Percentiles rank a stretch among this genome's conserved stretches.
Conservation (phyloP, 2,888 invertebrate species). For the Nysson spinosus region DNA sequence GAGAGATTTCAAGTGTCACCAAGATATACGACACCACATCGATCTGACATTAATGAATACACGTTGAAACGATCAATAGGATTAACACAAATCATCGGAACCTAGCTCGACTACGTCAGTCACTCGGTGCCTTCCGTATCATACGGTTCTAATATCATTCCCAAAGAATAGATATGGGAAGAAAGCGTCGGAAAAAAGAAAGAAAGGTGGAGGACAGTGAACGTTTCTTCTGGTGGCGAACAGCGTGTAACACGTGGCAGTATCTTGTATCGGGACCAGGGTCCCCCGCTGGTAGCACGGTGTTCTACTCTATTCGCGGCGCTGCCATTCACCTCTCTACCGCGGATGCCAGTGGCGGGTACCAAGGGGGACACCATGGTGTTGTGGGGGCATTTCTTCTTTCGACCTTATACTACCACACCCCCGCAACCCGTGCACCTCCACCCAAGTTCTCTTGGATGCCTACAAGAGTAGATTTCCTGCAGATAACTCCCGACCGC, state of each 20-base stretch:
- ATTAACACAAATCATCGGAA: no score
- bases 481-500: slow-evolving; percentile 72
- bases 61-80: no score
- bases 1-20: no score
- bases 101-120: no score
- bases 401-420: slow-evolving; percentile 22
- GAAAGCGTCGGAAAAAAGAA: slow-evolving; percentile 26
- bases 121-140: slow-evolving; percentile 8
- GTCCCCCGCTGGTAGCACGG: slow-evolving; percentile 74
- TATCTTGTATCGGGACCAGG: slow-evolving; percentile 76
- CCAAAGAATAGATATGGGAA: slow-evolving; percentile 28
- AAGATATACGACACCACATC: no score
- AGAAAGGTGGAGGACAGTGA: slow-evolving; percentile 16
- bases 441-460: slow-evolving; percentile 60
- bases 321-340: slow-evolving; percentile 53
- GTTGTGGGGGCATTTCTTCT: slow-evolving; percentile 27
- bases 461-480: slow-evolving; percentile 75
- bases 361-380: slow-evolving; percentile 44
- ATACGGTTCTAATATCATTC: slow-evolving; percentile 6
- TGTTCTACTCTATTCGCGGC: slow-evolving; percentile 66
- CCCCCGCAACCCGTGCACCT: slow-evolving; percentile 42
- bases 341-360: slow-evolving; percentile 57
- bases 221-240: slow-evolving; percentile 76
- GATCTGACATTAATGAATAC: no score
- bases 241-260: slow-evolving; percentile 77